Evolutionary conservation across 2,888 invertebrate species (phyloP), one percentile per base, ranked within the genome.

Genomic region (Tetragonula carbonaria): DNA sequence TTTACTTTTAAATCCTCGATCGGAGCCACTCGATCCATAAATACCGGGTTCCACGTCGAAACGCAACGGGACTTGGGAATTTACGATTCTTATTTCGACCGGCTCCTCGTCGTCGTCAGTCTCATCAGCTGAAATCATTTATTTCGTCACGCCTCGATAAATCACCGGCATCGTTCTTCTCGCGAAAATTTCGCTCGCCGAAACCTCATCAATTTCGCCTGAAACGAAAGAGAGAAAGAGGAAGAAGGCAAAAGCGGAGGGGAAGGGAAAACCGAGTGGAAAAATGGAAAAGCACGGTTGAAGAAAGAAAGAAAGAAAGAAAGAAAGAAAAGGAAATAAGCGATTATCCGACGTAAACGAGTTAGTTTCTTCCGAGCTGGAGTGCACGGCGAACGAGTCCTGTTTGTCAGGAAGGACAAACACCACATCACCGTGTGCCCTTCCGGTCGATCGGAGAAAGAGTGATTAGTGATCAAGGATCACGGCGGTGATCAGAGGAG

Each of bases 181-280:
- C 71, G 53, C 71, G 65, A 80, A 76, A 71, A 18, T 81, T 81
- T 72, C 70, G 80, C 50, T 59, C 66, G 21, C 66, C 66, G 80
- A 66, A 79, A 81, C 72, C 71, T 80, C 80, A 81, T 81, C 80
- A 81, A 81, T 81, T 80, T 72, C 80, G 16, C 53, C 28, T 33
- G 33, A 16, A 57, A 53, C 75, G 74, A n/a, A 21, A 38, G 14
- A 14, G 21, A 38, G 38, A 23, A 5, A 2, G 2, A 65, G 21
- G 65, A 38, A 14, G 33, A 13, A 13, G 50, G 67, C 13, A 33
- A 11, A 28, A 23, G 21, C 21, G 2, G 13, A 14, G 21, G 33
- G 53, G 4, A 13, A 72, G 4, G 16, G 18, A 11, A 13, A 13
- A 2, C 6, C 21, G 11, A 45, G 45, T 45, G 11, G 53, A n/a